Evolutionary conservation across 2,113 vertebrate species (phyloP).

Genomic region (Isichthys henryi): DNA sequence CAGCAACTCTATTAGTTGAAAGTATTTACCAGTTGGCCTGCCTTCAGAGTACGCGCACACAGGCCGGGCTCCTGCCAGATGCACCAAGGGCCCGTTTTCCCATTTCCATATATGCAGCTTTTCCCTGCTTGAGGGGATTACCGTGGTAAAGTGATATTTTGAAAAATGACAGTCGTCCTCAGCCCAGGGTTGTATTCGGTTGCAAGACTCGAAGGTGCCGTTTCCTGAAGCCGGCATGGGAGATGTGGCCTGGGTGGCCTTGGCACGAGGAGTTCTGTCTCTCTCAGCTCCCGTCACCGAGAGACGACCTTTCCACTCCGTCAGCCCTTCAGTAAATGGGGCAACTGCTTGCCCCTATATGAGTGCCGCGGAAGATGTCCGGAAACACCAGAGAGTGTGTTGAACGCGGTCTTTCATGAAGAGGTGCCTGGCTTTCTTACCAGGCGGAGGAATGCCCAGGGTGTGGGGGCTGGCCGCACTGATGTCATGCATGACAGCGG

Average conservation of each 20-base stretch:
- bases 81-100: constrained; percentile 32
- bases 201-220: constrained; percentile 13
- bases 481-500: constrained; percentile 43
- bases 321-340: not conserved
- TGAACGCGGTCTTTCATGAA: not conserved
- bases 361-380: constrained; percentile 19
- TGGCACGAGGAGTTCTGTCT: not conserved
- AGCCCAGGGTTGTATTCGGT: constrained; percentile 16
- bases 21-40: constrained; percentile 75
- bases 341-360: not conserved
- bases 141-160: constrained; percentile 35
- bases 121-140: constrained; percentile 30
- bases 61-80: constrained; percentile 27
- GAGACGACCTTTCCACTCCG: not conserved
- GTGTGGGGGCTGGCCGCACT: constrained; percentile 22
- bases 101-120: constrained; percentile 24
- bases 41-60: constrained; percentile 59
- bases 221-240: constrained; percentile 15
- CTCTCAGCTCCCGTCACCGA: no score
- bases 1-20: constrained; percentile 71
- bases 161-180: constrained; percentile 22
- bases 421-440: not conserved
- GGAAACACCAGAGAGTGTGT: constrained; percentile 1
- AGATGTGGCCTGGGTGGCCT: not conserved
- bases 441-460: not conserved